Evolutionary conservation across 2,113 vertebrate genomes (phyloP), one percentile per base, ranked within the genome.

Genomic region (Notothenia coriiceps): DNA sequence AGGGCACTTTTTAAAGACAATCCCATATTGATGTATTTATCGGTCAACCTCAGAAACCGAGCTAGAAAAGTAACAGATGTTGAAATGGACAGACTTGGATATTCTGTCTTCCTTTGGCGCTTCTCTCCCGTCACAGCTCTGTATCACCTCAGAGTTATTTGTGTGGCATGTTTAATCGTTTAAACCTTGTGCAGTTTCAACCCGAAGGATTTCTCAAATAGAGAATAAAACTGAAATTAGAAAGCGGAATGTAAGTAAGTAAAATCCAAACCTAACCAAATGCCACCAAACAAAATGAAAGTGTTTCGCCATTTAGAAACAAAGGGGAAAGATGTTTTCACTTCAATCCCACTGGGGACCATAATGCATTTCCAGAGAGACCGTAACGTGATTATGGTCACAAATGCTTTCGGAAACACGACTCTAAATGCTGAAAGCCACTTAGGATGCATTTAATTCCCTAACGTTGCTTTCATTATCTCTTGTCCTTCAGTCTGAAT

Each of bases 11-110:
- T 67, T 50, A 52, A 68, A 83, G 44, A 72, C 79, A n/a, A 46
- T 68, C 50, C 76, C 91, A 87, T 80, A 70, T 40, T 88, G 87
- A 86, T 76, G 72, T 83, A 86, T 74, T 89, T 86, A 88, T 72
- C 20, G 25, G 65, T 47, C 17, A 78, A 85, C 85, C 88, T 79
- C 88, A 81, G 77, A 86, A 88, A 81, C 80, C 61, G 2, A 33
- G 70, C 56, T 62, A 74, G 65, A 89, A 77, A 79, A 62, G 68
- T 29, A 87, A 76, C 89, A 88, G 80, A 88, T 88, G 80, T 77
- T 35, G 65, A 29, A 74, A 56, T 69, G 40, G 3, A 56, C 40
- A 6, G 56, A 67, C 18, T 52, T 46, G 61, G 64, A 84, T 80
- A 49, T 44, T 47, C 70, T 33, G 33, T 57, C 60, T 67, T 71